Evolutionary conservation across 2,113 vertebrate genomes (phyloP).

Genomic region (Circaetus cinerascens): DNA sequence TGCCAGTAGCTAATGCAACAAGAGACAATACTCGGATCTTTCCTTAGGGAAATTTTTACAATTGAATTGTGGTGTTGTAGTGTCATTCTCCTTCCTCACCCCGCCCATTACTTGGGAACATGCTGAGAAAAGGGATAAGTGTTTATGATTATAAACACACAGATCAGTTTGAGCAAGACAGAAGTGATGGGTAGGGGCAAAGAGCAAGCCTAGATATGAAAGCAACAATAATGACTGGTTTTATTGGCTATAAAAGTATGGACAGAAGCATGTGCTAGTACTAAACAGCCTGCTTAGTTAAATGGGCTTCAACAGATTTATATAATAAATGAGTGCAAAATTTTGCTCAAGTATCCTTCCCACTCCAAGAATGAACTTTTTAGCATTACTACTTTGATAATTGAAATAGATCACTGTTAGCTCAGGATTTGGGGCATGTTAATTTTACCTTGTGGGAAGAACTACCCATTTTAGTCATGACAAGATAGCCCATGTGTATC

Average conservation of each 20-base stretch:
- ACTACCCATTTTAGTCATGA: background rate
- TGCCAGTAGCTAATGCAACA: background rate
- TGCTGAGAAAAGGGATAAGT: background rate
- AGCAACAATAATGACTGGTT: background rate
- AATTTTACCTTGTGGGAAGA: background rate
- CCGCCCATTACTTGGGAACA: background rate
- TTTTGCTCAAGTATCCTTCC: background rate
- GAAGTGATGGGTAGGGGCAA: background rate
- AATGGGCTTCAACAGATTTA: background rate
- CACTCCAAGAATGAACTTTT: background rate
- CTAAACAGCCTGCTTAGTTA: background rate
- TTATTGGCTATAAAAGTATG: background rate
- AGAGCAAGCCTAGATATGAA: background rate
- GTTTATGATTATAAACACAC: background rate
- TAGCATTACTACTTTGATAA: background rate
- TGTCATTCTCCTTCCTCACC: background rate
- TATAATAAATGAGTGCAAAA: background rate
- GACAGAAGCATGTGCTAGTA: background rate
- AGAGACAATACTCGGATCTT: background rate
- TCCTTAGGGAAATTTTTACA: background rate
- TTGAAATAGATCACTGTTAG: background rate
- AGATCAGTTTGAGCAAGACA: background rate
- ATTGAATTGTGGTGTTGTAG: background rate
- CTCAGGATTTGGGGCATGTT: background rate
- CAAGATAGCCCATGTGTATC: background rate